Conservation (phyloP, 2,888 invertebrate genomes). For the Cistogaster globosa region DNA sequence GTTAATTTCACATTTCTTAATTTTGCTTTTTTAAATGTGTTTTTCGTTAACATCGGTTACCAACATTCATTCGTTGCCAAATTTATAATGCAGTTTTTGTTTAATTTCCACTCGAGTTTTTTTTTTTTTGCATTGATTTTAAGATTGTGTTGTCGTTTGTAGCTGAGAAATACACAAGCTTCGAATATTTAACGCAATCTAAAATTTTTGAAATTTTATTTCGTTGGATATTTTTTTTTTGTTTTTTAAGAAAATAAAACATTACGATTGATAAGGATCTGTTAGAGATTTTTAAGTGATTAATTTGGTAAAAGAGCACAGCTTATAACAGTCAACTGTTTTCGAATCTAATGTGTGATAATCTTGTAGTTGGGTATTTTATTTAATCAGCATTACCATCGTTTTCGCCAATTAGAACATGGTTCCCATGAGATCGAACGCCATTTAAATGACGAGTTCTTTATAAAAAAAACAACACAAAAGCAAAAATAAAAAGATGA, state of each 20-base stretch:
- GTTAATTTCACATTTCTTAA: slow-evolving; percentile 77
- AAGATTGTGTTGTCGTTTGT: slow-evolving; percentile 37
- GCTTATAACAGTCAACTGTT: slow-evolving; percentile 13
- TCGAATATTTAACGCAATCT: slow-evolving; percentile 76
- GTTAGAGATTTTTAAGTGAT: background rate
- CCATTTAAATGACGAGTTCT: slow-evolving; percentile 61
- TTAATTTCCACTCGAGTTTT: slow-evolving; percentile 11
- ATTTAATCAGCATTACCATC: slow-evolving; percentile 70
- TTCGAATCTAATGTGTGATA: slow-evolving; percentile 6
- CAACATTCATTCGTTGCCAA: slow-evolving; percentile 39
- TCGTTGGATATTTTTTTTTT: slow-evolving; percentile 1
- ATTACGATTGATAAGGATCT: slow-evolving; percentile 41
- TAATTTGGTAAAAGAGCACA: background rate
- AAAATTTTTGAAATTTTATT: slow-evolving; percentile 58
- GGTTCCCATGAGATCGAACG: slow-evolving; percentile 69
- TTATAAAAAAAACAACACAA: background rate
- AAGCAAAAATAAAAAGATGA: background rate
- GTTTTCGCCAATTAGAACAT: slow-evolving; percentile 72
- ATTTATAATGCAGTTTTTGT: slow-evolving; percentile 50
- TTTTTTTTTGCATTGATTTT: background rate
- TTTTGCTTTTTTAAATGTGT: slow-evolving; percentile 51
- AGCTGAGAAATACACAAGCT: slow-evolving; percentile 77
- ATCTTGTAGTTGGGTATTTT: slow-evolving; percentile 20
- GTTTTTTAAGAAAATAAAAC: slow-evolving; percentile 36
- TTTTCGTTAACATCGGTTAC: slow-evolving; percentile 25